Base-by-base conservation (phyloP, 2,888 invertebrate genomes). In the Oeneis ivallda region DNA sequence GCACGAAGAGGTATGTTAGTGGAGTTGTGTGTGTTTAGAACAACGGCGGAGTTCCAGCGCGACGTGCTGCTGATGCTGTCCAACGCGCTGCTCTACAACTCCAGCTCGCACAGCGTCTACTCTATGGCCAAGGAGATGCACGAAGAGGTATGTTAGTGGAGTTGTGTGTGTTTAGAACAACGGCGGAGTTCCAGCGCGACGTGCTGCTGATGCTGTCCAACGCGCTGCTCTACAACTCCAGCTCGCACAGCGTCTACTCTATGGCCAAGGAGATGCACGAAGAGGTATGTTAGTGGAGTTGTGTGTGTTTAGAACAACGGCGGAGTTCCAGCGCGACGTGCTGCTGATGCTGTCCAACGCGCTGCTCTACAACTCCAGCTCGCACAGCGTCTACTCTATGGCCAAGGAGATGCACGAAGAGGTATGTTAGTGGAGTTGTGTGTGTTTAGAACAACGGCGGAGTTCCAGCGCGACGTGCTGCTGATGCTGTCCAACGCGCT, bases 11-110 rank as follows among this genome's bases (percentile, higher is more conserved):
- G 93, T 89, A 54, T 39, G 17, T 10, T 5, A 10, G 6, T 50
- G 26, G 11, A 32, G 10, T 2, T 26, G 19, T 54, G 41, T 10
- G 11, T 17, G 32, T 65, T 47, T 0, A 91, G 96, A 47, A 96
- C 96, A 0, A 96, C 97, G 0, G 93, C 93, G 9, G 97, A 98
- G 79, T 96, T 99, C 79, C 97, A 98, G 74, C 93, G 97, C 0
- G 98, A 98, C 76, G 94, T 98, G 15, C 93, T 98, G 83, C 89
- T 98, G 9, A 98, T 99, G 98, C 95, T 98, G 75, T 94, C 95
- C 64, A 99, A 99, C 87, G 97, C 98, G 0, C 93, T 98, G 32
- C 97, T 99, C 95, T 97, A 97, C 86, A 98, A 98, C 86, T 96
- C 96, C 81, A 95, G 95, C 3, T 94, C 96, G 72, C 96, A 97